Conservation (phyloP, 2,797 vertebrate species). For the Sphenopsis melanotis region DNA sequence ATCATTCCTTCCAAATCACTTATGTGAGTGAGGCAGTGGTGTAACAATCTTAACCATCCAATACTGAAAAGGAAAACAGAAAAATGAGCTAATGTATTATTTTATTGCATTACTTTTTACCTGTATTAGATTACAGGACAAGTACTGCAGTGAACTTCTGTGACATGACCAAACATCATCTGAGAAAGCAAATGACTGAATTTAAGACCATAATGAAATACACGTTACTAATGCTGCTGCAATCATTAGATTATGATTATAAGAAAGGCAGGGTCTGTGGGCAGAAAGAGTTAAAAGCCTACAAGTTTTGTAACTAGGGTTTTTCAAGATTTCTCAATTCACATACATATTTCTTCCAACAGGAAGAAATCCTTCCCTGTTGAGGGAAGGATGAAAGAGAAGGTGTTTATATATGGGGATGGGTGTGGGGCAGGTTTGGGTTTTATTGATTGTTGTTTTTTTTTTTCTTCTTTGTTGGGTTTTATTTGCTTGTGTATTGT, state of each 20-base stretch:
- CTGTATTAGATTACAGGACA: not conserved
- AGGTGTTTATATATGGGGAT: rapidly evolving
- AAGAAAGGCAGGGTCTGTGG: not conserved
- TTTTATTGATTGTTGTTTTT: not conserved
- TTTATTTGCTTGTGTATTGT: not conserved
- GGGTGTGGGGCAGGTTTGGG: rapidly evolving
- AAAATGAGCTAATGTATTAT: not conserved
- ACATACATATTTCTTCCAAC: not conserved
- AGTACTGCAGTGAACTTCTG: not conserved
- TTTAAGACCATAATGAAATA: not conserved
- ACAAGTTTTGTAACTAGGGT: not conserved
- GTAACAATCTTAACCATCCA: slow-evolving; percentile 94
- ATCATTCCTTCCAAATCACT: slow-evolving; percentile 97
- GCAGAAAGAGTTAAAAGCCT: not conserved
- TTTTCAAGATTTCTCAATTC: not conserved
- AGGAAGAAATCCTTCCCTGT: not conserved
- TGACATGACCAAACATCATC: not conserved
- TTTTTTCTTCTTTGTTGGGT: not conserved
- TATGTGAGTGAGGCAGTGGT: slow-evolving; percentile 97
- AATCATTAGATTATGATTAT: not conserved
- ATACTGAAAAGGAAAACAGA: slow-evolving; percentile 80
- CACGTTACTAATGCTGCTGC: not conserved
- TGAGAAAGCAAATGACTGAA: not conserved
- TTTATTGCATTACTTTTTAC: not conserved
- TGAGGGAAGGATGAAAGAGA: not conserved